Evolutionary conservation across 1,140 invertebrate species (phyloP).

Genomic region (Apis cerana): DNA sequence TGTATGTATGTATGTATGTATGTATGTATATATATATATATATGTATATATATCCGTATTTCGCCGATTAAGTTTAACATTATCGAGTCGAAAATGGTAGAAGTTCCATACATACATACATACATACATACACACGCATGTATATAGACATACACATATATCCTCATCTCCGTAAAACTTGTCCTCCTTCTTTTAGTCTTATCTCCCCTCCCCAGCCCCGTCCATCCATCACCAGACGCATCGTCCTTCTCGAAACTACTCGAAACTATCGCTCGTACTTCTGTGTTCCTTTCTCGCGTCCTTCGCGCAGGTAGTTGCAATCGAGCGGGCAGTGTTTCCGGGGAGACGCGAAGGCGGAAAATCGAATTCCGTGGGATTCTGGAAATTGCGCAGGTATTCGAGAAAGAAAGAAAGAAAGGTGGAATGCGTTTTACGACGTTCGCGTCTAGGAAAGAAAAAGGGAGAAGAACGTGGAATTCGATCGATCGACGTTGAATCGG

Average conservation of each 20-base stretch:
- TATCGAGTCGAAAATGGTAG: constrained; percentile 72
- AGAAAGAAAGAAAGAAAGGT: too few species aligned
- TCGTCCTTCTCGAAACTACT: background rate
- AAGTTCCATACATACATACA: constrained; percentile 72
- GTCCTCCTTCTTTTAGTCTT: background rate
- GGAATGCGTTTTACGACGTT: background rate
- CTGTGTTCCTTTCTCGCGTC: constrained; percentile 12
- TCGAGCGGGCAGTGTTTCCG: background rate
- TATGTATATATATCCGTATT: constrained; percentile 71
- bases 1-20: background rate
- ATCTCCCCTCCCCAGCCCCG: too few species aligned
- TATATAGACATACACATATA: constrained; percentile 37
- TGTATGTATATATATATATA: constrained; percentile 54
- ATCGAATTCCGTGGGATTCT: background rate
- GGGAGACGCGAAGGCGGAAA: background rate
- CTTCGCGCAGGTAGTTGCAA: background rate
- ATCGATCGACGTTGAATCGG: background rate
- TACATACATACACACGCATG: constrained; percentile 61
- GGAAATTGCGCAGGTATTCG: too few species aligned
- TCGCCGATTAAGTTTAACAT: constrained; percentile 77
- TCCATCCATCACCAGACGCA: background rate
- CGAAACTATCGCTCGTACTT: background rate
- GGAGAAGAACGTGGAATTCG: background rate
- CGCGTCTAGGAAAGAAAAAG: too few species aligned
- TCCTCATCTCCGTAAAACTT: constrained; percentile 7